phyloP scores from a whole-genome alignment of 2,113 vertebrate species.

The Pagrus major region DNA sequence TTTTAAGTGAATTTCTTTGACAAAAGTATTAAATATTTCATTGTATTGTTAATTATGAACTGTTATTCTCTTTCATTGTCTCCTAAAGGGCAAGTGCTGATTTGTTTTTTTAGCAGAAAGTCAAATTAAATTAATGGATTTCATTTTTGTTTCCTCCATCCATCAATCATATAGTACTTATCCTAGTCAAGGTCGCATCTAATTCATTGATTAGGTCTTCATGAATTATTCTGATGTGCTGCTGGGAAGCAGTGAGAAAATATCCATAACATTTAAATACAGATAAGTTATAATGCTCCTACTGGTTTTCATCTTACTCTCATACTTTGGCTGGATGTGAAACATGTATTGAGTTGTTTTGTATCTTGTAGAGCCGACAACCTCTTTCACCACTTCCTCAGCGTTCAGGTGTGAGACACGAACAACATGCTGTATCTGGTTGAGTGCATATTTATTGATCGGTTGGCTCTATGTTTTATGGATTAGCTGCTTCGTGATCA shows the following conservation, averaged over 20 bases:
- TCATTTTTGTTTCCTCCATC: not conserved
- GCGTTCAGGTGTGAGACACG: not conserved
- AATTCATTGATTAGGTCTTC: not conserved
- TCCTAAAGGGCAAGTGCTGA: not conserved
- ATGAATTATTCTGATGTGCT: not conserved
- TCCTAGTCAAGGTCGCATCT: not conserved
- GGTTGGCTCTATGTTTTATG: slow-evolving; percentile 27
- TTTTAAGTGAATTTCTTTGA: too few relatives aligned
- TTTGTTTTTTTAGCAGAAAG: not conserved
- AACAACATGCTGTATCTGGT: not conserved
- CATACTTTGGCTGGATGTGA: not conserved
- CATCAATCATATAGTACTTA: not conserved
- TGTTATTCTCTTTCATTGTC: not conserved
- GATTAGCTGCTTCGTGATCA: slow-evolving; percentile 45
- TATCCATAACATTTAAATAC: not conserved
- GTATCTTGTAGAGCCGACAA: not conserved
- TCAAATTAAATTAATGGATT: not conserved
- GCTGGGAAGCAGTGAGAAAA: not conserved
- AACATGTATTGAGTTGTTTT: not conserved
- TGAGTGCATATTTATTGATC: slow-evolving; percentile 5
- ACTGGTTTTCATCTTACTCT: not conserved
- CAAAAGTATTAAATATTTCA: too few relatives aligned
- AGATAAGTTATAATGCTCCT: not conserved
- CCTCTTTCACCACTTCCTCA: not conserved
- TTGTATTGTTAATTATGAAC: too few relatives aligned